Percentiles rank a stretch among this genome's conserved stretches.
phyloP scores from a whole-genome alignment of 2,113 vertebrate species.

The Istiophorus platypterus region DNA sequence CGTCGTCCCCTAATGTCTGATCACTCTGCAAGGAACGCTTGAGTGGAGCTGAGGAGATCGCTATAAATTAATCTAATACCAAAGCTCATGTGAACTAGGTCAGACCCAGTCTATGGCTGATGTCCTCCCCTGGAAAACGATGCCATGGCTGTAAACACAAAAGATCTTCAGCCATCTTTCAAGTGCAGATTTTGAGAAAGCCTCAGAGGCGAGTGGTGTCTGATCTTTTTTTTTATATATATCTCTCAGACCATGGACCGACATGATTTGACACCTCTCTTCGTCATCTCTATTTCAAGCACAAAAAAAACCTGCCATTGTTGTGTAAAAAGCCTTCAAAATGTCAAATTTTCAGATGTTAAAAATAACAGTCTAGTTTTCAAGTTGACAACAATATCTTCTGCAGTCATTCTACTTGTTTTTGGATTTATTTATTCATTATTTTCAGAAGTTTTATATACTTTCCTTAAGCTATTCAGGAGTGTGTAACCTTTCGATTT shows the following conservation, averaged over 20 bases:
- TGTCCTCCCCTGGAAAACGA: background rate
- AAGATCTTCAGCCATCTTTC: background rate
- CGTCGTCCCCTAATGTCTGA: slow-evolving; percentile 20
- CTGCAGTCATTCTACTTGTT: background rate
- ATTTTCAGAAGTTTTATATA: background rate
- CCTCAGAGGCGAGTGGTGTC: slow-evolving; percentile 1
- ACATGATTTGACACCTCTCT: slow-evolving; percentile 4
- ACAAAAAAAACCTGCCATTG: background rate
- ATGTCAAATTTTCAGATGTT: background rate
- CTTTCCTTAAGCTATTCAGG: background rate
- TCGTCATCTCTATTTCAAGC: background rate
- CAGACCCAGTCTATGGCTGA: slow-evolving; percentile 15
- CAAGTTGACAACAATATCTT: background rate
- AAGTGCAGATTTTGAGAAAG: background rate
- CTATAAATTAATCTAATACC: slow-evolving; percentile 7
- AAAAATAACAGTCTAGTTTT: background rate
- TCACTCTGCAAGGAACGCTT: slow-evolving; percentile 14
- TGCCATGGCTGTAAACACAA: background rate
- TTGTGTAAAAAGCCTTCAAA: slow-evolving; percentile 13
- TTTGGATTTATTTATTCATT: background rate
- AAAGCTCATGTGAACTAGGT: slow-evolving; percentile 8
- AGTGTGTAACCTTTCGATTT: background rate
- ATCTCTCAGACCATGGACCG: slow-evolving; percentile 9
- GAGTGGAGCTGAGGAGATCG: slow-evolving; percentile 18
- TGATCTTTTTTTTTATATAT: background rate